phyloP scores from a whole-genome alignment of 2,888 invertebrate species.

The Laspeyria flexula region DNA sequence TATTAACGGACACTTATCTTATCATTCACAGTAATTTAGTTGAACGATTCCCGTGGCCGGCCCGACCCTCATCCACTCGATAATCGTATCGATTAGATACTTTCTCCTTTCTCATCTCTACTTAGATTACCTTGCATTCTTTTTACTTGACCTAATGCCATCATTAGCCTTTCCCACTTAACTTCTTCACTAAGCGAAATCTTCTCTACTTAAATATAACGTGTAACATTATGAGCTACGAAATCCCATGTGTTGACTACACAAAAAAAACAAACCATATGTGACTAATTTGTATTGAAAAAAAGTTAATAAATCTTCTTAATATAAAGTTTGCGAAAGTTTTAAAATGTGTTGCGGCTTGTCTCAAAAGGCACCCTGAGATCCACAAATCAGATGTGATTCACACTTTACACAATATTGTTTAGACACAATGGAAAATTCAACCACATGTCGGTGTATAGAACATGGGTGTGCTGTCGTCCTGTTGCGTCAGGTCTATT shows the following conservation, averaged over 20 bases:
- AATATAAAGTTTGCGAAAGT: conserved; percentile 55
- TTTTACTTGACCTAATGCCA: conserved; percentile 43
- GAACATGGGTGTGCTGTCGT: conserved; percentile 69
- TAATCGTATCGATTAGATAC: conserved; percentile 72
- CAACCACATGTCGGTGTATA: conserved; percentile 73
- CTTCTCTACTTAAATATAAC: conserved; percentile 12
- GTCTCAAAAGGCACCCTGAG: conserved; percentile 63
- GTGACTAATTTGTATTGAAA: conserved; percentile 31
- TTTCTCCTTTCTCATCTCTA: conserved; percentile 55
- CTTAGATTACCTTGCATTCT: conserved; percentile 45
- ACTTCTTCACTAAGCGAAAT: conserved; percentile 23
- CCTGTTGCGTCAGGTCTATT: conserved; percentile 73
- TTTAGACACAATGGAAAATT: conserved; percentile 68
- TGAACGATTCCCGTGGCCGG: conserved; percentile 55
- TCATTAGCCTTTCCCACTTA: conserved; percentile 34
- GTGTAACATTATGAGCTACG: conserved; percentile 6
- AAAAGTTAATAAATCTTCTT: conserved; percentile 54
- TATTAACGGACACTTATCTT: conserved; percentile 54
- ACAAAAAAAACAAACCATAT: conserved; percentile 30
- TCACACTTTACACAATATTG: conserved; percentile 78
- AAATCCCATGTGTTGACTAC: conserved; percentile 24
- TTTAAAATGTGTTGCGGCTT: conserved; percentile 56
- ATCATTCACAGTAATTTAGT: conserved; percentile 64
- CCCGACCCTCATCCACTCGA: conserved; percentile 64
- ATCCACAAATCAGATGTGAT: conserved; percentile 63